These are phyloP conservation scores for Pseudochirops corinnae DNA, from an alignment of 2,797 vertebrate species.

Conservation along the genomic window DNA sequence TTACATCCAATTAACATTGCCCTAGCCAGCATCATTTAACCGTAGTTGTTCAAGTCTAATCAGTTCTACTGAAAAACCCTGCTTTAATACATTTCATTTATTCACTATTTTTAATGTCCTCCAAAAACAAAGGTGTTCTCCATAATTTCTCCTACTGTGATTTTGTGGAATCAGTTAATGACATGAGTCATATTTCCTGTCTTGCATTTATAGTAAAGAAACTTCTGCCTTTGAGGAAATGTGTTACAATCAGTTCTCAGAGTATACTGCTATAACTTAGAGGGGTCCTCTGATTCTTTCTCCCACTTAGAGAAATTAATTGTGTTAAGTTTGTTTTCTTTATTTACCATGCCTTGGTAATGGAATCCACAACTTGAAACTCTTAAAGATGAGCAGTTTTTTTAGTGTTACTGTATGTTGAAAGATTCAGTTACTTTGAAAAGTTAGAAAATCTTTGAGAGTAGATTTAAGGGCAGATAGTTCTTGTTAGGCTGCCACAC, in stretches of 20 bases:
- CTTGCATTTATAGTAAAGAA: not conserved
- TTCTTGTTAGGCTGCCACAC: not conserved
- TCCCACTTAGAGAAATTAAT: not conserved
- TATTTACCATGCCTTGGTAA: not conserved
- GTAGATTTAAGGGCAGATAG: not conserved
- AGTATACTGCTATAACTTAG: not conserved
- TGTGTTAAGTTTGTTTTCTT: not conserved
- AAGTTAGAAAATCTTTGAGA: not conserved
- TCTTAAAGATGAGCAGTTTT: not conserved
- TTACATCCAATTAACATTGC: not conserved
- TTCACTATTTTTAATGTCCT: not conserved
- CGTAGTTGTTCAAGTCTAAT: not conserved
- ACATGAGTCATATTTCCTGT: not conserved
- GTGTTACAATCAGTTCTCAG: not conserved
- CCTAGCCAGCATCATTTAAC: not conserved
- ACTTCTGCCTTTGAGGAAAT: not conserved
- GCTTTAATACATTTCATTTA: not conserved
- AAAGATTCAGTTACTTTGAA: not conserved
- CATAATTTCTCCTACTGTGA: not conserved
- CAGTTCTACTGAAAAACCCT: not conserved
- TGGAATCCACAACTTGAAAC: not conserved
- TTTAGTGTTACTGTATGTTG: not conserved
- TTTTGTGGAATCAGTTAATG: not conserved
- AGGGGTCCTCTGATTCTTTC: not conserved
- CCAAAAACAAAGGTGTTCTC: not conserved